Evolutionary conservation across 2,888 invertebrate genomes (phyloP), one percentile per base, ranked within the genome.

Genomic region (Tetranychus piercei): DNA sequence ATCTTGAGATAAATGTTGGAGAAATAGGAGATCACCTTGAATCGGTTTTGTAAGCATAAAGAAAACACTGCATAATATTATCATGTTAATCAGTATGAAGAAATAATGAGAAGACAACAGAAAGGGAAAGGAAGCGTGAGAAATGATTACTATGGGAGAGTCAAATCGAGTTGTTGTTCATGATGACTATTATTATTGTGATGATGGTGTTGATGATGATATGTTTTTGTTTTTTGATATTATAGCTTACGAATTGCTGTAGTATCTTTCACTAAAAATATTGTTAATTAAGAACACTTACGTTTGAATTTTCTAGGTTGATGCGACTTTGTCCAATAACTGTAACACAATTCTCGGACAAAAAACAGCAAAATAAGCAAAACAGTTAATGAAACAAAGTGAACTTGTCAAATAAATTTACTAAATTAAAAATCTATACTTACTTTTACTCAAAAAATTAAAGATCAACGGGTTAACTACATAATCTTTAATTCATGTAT

Each of bases 121-220:
- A 55, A 55, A 55, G 55, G 55, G 55, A 55, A 55, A 55, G 55
- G 55, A 55, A 55, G 55, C 55, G 55, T 55, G 55, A 55, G 55
- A 55, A 55, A 15, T 55, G 55, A 55, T 55, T 9, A 55, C 7
- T 55, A 55, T 34, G 34, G 34, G 15, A 55, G 15, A 55, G 15
- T 15, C 15, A 55, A 6, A 15, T 15, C 55, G 15, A 55, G 15
- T 55, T 15, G 55, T 55, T 55, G 55, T 55, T 34, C 34, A 34
- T 34, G 34, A 34, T 34, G 34, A 34, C 34, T 55, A 55, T 55
- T 55, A 15, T 55, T 55, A 15, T 55, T 55, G 55, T 55, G 9
- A 34, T 55, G 11, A 55, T 55, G 9, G 9, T 55, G 55, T 55
- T 55, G 55, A 55, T 55, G 55, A 55, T 55, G 55, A 55, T 34